Evolutionary conservation across 2,113 vertebrate genomes (phyloP), one percentile per base, ranked within the genome.

Genomic region (Aix galericulata): DNA sequence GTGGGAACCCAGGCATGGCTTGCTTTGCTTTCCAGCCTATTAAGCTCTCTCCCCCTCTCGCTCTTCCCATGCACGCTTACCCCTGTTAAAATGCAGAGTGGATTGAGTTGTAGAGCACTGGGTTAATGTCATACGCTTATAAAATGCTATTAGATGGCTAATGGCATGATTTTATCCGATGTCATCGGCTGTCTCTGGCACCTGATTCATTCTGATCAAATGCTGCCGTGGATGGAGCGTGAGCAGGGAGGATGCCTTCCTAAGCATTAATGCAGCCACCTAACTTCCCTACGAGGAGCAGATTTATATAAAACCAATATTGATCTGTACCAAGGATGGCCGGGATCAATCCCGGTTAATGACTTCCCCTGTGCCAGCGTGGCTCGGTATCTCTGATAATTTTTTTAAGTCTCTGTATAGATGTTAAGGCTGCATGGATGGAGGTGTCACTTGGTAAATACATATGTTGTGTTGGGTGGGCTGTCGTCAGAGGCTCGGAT

Each of bases 311-410:
- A 96, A 96, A 95, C 56, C 89, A 55, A 40, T 96, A 95, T 94
- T 93, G 96, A 97, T 97, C 93, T 72, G 86, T 78, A 83, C 82
- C 63, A 40, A 64, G 74, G 82, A 82, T 72, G 93, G 82, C 91
- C 94, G 95, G 97, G 92, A 97, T 97, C 95, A 77, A 67, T 96
- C 97, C 82, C 81, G 32, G 72, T 91, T 96, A 89, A 73, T 97
- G 95, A 93, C 74, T 96, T 92, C 46, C 29, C 36, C 42, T 13
- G 69, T 94, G 91, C 82, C 80, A 60, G 55, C 0, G 0, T 58
- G 59, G 91, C 73, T 95, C 67, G 4, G 80, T n/a, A 64, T 93
- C 95, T 92, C 31, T 38, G 17, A 32, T 66, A 13, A 46, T 52
- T 50, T 80, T 44, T 95, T 42, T 73, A 53, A 58, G 60, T 86